Base-by-base conservation (phyloP, 1,140 invertebrate species). In the Panulirus ornatus region DNA sequence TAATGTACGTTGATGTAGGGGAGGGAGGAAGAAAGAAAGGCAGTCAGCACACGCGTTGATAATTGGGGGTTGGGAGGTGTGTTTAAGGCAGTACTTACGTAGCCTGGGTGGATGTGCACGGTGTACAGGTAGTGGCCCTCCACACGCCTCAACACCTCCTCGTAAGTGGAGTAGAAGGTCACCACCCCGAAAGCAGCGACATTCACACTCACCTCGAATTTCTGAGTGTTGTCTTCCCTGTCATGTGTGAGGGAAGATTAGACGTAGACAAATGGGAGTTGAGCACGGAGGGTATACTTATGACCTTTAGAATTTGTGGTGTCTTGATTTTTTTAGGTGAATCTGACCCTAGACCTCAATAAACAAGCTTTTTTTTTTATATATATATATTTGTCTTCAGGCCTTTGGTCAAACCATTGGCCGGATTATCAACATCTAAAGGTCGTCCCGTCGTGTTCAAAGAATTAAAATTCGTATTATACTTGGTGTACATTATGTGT, bases 181-280 rank as follows among this genome's bases (percentile, higher is more conserved):
- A 85, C 44, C 2, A 27, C 9, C 1, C 27, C 38, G 27, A 40
- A n/a, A n/a, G 40, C 66, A 8, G n/a, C 66, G 40, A 85, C 70
- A 42, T 40, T 73, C 0, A 66, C 30, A 14, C 70, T 63, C 0
- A 63, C 66, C 30, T 47, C 42, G n/a, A 85, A 44, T 34, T 71
- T 40, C 83, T 85, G 83, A 19, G 75, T n/a, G 34, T 38, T 70
- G 42, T 85, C 71, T 36, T 85, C 83, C 66, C 83, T 85, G 70
- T 34, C 16, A 16, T 16, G 44, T 16, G 76, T 38, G 27, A 70
- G 70, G 70, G 16, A 1, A 73, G 30, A 36, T 5, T 34, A 36
- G 27, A 38, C 42, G 30, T 38, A 36, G 70, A 27, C 2, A 27
- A n/a, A 6, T 2, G 27, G 58, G 58, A 16, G 19, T 63, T 6